Percentiles rank a stretch among this genome's conserved stretches.
Conservation (phyloP, 2,113 vertebrate genomes). For the Ardeotis arabs region DNA sequence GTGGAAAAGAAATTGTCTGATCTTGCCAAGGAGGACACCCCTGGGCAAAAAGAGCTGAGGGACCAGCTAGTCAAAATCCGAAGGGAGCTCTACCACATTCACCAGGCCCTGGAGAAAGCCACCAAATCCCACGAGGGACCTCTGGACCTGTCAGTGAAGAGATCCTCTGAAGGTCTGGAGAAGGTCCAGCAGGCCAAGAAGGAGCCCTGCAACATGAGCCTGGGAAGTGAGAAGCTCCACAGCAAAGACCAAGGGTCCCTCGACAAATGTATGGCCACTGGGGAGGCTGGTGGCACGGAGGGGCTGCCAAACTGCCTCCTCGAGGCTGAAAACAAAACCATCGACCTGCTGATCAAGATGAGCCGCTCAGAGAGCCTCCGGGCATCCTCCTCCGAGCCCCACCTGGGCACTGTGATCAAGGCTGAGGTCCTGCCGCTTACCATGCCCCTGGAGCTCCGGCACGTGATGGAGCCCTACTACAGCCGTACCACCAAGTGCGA, state of each 20-base stretch:
- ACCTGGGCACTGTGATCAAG: slow-evolving; percentile 63
- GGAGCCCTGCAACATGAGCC: neutral
- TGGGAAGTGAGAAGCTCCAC: neutral
- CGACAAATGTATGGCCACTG: neutral
- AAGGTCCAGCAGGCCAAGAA: slow-evolving; percentile 47
- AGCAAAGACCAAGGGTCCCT: slow-evolving; percentile 14
- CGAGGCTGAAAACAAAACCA: slow-evolving; percentile 81
- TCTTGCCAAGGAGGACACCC: slow-evolving; percentile 80
- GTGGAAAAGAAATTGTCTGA: slow-evolving; percentile 87
- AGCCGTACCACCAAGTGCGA: slow-evolving; percentile 93
- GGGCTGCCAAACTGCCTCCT: slow-evolving; percentile 47
- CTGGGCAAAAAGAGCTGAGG: slow-evolving; percentile 85
- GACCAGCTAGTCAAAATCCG: slow-evolving; percentile 93
- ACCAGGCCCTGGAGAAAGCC: slow-evolving; percentile 85
- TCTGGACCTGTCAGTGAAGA: slow-evolving; percentile 91
- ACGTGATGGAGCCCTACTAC: slow-evolving; percentile 72
- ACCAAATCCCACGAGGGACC: slow-evolving; percentile 81
- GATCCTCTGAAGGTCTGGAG: slow-evolving; percentile 28
- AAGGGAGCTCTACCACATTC: slow-evolving; percentile 89
- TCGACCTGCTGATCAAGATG: slow-evolving; percentile 86
- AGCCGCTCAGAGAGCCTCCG: slow-evolving; percentile 45
- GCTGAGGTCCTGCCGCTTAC: slow-evolving; percentile 73
- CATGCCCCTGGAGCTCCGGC: slow-evolving; percentile 68
- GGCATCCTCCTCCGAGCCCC: neutral
- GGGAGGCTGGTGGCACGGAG: neutral